Conservation (phyloP, 92 coral and sea anemone species). For the Parazoanthus atlanticus region DNA sequence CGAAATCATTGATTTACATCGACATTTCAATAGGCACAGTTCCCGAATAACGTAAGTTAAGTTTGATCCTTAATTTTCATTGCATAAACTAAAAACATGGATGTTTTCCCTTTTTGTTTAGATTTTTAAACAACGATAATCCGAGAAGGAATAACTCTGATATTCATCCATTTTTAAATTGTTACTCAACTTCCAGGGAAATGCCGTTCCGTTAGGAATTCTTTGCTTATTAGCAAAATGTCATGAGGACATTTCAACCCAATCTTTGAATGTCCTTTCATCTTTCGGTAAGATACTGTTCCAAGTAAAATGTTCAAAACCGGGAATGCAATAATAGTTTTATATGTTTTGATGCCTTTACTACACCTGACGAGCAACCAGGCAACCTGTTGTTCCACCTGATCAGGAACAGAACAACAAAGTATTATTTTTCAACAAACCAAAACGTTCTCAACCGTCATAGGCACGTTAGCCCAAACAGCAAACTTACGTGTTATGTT, state of each 20-base stretch:
- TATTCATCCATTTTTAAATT: too few relatives aligned
- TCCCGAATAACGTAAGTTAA: too few relatives aligned
- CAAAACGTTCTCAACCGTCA: neutral
- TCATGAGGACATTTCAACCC: neutral
- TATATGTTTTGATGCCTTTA: neutral
- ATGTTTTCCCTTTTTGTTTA: neutral
- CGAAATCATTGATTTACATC: too few relatives aligned
- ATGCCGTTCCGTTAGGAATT: too few relatives aligned
- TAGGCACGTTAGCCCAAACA: conserved; percentile 16
- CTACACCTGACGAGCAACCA: neutral
- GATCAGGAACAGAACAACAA: neutral
- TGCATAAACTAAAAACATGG: too few relatives aligned
- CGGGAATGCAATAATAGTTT: neutral
- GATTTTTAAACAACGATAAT: neutral
- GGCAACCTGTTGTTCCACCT: conserved; percentile 5
- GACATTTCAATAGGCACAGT: too few relatives aligned
- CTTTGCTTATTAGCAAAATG: too few relatives aligned
- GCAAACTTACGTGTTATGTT: neutral
- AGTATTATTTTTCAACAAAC: conserved; percentile 8
- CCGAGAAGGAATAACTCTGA: too few relatives aligned
- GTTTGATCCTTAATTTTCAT: too few relatives aligned
- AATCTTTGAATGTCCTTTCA: neutral
- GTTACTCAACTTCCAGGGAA: neutral
- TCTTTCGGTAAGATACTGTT: neutral
- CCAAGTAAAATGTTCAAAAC: neutral